Evolutionary conservation across 23 tunicate species (phyloP).

Genomic region (Trididemnum clinides): DNA sequence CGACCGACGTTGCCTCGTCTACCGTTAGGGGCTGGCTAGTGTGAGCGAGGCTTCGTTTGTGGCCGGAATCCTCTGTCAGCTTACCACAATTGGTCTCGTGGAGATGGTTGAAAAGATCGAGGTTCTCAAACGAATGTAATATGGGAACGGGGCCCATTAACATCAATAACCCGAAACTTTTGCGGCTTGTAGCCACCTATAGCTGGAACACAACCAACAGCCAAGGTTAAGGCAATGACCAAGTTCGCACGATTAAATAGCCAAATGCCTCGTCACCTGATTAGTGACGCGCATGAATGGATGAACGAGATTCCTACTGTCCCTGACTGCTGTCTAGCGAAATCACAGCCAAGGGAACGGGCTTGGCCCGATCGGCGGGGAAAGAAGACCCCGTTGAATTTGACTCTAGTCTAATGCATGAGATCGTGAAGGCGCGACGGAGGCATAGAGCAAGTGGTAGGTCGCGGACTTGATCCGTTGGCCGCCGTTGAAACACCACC

Average conservation of each 20-base stretch:
- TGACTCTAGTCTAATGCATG: slow-evolving; percentile 33
- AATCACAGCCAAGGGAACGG: slow-evolving; percentile 55
- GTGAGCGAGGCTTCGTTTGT: too few relatives aligned
- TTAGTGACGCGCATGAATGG: slow-evolving; percentile 42
- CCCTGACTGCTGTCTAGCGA: slow-evolving; percentile 46
- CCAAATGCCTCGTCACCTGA: slow-evolving; percentile 40
- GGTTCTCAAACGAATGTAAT: not conserved
- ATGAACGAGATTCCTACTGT: slow-evolving; percentile 53
- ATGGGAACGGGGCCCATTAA: not conserved
- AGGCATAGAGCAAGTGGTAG: slow-evolving; percentile 44
- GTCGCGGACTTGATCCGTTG: not conserved
- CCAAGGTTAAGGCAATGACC: not conserved
- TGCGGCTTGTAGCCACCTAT: not conserved
- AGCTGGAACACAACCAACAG: not conserved
- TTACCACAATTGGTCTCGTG: too few relatives aligned
- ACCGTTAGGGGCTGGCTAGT: too few relatives aligned
- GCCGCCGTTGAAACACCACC: slow-evolving; percentile 33
- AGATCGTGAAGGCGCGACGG: slow-evolving; percentile 20
- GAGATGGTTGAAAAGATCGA: not conserved
- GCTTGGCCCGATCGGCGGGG: slow-evolving; percentile 42
- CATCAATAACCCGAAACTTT: not conserved
- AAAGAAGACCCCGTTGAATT: slow-evolving; percentile 47
- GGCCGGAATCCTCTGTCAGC: too few relatives aligned
- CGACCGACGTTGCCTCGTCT: too few relatives aligned
- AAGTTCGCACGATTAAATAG: slow-evolving; percentile 3